Evolutionary conservation across 2,113 vertebrate species (phyloP).

Genomic region (Butorides virescens): DNA sequence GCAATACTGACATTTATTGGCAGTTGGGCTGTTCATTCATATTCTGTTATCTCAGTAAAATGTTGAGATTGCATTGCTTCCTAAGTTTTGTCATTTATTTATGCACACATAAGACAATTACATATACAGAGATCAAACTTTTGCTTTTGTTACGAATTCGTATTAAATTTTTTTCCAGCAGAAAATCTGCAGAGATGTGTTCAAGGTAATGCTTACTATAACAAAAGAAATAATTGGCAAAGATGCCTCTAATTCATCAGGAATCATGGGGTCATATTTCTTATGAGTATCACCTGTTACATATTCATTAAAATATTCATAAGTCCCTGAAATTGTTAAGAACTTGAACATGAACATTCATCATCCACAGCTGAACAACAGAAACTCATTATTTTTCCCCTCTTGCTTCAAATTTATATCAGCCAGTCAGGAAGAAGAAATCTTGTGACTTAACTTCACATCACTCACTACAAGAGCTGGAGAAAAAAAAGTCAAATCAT

Average conservation of each 20-base stretch:
- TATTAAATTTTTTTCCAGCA: background rate
- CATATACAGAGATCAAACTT: background rate
- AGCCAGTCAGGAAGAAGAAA: background rate
- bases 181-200: background rate
- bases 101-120: background rate
- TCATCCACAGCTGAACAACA: background rate
- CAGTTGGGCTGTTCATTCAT: background rate
- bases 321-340: conserved; percentile 1
- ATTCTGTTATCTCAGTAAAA: background rate
- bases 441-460: background rate
- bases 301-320: background rate
- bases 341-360: background rate
- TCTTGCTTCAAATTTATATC: background rate
- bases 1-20: background rate
- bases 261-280: background rate
- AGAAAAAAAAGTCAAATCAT: background rate
- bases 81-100: background rate
- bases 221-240: background rate
- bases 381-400: background rate
- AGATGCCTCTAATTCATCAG: background rate
- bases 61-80: background rate
- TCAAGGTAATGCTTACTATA: background rate
- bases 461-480: background rate
- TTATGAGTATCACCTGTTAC: background rate
- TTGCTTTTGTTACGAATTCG: background rate